Conservation (phyloP, 1,140 invertebrate species). For the Scaptomyza hsui region DNA sequence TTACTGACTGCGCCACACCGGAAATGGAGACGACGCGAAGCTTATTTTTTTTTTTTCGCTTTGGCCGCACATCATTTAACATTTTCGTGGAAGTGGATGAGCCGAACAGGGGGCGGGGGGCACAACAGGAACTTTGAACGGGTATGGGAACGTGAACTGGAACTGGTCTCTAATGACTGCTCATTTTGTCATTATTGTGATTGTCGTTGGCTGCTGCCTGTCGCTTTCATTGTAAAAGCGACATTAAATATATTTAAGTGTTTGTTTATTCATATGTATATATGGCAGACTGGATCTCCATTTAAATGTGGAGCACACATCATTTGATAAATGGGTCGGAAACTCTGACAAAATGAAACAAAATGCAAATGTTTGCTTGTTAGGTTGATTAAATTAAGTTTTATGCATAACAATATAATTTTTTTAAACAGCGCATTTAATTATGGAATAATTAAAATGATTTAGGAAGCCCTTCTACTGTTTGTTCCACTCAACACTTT, state of each 20-base stretch:
- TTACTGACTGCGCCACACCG: constrained; percentile 50
- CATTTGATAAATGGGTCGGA: constrained; percentile 21
- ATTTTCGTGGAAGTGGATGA: constrained; percentile 57
- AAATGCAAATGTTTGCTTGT: not conserved
- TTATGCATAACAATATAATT: not conserved
- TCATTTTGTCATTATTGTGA: constrained; percentile 70
- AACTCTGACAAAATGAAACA: not conserved
- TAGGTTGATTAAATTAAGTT: not conserved
- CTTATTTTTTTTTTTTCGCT: constrained; percentile 47
- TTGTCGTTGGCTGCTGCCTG: constrained; percentile 46
- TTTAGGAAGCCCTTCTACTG: not conserved
- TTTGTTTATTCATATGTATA: constrained; percentile 58
- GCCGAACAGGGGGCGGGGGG: constrained; percentile 8
- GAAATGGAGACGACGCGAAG: constrained; percentile 60
- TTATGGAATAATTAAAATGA: constrained; percentile 11
- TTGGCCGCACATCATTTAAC: constrained; percentile 65
- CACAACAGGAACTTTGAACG: constrained; percentile 14
- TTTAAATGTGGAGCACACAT: constrained; percentile 52
- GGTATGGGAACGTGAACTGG: constrained; percentile 6
- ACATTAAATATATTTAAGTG: constrained; percentile 60
- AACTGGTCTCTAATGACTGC: constrained; percentile 64
- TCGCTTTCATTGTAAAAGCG: constrained; percentile 50
- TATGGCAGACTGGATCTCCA: constrained; percentile 29
- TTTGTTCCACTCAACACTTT: too few relatives aligned
- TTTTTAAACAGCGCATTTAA: not conserved